phyloP scores from a whole-genome alignment of 2,888 invertebrate species.

The Myopa testacea region DNA sequence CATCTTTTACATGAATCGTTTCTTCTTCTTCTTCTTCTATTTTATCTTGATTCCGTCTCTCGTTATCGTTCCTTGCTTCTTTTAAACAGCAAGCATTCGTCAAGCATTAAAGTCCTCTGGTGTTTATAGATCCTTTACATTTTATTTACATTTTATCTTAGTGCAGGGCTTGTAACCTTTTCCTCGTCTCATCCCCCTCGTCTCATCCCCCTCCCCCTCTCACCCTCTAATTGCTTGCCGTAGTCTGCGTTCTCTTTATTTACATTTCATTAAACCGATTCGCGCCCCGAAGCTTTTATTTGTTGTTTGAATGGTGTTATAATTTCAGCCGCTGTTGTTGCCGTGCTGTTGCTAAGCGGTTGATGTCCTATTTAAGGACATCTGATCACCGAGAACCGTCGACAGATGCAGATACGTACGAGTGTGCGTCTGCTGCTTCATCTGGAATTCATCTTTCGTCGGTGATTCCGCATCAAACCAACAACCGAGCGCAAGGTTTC shows the following conservation, averaged over 20 bases:
- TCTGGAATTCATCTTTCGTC: not conserved
- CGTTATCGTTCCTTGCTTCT: too few species aligned
- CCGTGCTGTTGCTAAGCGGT: not conserved
- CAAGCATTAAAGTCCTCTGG: too few species aligned
- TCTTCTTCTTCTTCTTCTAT: too few species aligned
- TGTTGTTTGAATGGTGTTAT: not conserved
- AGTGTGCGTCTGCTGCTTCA: not conserved
- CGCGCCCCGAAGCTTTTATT: not conserved
- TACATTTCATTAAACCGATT: conserved; percentile 3
- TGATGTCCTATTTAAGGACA: conserved; percentile 3
- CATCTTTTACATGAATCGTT: too few species aligned
- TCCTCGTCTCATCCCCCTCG: not conserved
- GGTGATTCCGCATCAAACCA: too few species aligned
- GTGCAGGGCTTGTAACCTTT: too few species aligned
- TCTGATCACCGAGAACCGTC: too few species aligned
- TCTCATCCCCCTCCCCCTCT: not conserved
- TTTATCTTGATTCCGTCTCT: too few species aligned
- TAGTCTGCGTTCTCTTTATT: not conserved
- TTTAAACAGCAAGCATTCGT: too few species aligned
- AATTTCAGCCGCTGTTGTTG: not conserved
- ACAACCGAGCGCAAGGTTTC: not conserved
- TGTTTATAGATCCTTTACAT: too few species aligned
- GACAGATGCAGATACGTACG: not conserved
- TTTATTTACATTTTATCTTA: too few species aligned
- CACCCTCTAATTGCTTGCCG: not conserved